Conservation (phyloP, 2,113 vertebrate genomes). For the Camelus dromedarius region DNA sequence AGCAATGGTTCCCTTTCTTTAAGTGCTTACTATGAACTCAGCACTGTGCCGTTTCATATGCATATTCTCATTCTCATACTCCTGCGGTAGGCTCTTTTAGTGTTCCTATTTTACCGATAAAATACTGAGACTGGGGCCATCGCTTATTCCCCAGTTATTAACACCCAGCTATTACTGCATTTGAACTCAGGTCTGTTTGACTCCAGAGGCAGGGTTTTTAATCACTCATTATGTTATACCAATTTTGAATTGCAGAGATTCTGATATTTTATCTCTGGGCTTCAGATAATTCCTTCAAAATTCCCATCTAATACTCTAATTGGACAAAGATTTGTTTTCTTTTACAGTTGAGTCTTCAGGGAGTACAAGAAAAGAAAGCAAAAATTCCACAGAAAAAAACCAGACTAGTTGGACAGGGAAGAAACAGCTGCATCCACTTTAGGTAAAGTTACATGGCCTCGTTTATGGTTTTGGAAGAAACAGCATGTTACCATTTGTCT, state of each 20-base stretch:
- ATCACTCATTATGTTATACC: background rate
- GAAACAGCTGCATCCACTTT: constrained; percentile 75
- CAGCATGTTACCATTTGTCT: constrained; percentile 56
- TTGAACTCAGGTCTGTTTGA: constrained; percentile 26
- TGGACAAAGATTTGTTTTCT: constrained; percentile 71
- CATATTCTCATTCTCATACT: background rate
- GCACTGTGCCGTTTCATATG: background rate
- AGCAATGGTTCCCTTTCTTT: background rate
- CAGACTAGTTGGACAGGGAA: background rate
- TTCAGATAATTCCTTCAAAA: constrained; percentile 72
- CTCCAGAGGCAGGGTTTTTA: background rate
- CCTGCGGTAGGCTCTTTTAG: background rate
- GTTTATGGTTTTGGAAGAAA: constrained; percentile 59
- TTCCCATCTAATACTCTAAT: constrained; percentile 67
- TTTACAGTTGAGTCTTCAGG: constrained; percentile 63
- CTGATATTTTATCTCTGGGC: constrained; percentile 56
- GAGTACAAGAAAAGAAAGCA: constrained; percentile 67
- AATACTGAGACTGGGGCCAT: background rate
- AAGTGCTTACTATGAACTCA: background rate
- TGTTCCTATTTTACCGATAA: background rate
- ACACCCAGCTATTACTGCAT: background rate
- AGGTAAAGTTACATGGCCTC: constrained; percentile 53
- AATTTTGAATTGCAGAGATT: constrained; percentile 58
- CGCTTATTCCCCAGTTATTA: background rate
- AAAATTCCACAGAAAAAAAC: constrained; percentile 45